Evolutionary conservation across 2,797 vertebrate genomes (phyloP).

Genomic region (Protosalanx chinensis): DNA sequence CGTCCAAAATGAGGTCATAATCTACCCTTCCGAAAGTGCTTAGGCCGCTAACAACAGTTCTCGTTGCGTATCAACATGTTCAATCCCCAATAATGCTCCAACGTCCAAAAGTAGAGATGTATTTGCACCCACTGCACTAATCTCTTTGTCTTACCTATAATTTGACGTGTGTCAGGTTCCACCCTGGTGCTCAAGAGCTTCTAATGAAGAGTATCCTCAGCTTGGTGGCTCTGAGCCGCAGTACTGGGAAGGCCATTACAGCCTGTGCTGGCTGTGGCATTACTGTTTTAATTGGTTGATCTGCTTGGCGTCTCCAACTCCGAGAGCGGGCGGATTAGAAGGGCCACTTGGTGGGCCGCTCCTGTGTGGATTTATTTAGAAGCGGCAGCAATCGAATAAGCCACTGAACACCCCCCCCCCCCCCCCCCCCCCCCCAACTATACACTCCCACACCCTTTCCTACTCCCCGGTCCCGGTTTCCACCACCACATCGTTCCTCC

Average conservation of each 20-base stretch:
- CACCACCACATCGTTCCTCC: neutral
- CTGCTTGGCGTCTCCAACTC: conserved; percentile 73
- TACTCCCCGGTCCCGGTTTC: neutral
- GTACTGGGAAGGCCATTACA: conserved; percentile 60
- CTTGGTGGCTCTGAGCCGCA: conserved; percentile 26
- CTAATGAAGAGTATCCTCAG: conserved; percentile 64
- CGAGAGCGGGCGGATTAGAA: conserved; percentile 60
- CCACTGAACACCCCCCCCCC: conserved; percentile 31
- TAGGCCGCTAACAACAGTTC: conserved; percentile 45
- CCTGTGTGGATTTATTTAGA: conserved; percentile 65
- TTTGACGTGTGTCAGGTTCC: conserved; percentile 64
- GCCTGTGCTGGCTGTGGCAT: conserved; percentile 52
- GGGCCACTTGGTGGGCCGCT: conserved; percentile 59
- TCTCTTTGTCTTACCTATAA: conserved; percentile 56
- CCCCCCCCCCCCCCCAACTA: conserved; percentile 2
- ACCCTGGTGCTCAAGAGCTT: conserved; percentile 57
- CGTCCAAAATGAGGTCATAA: conserved; percentile 61
- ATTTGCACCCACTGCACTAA: conserved; percentile 57
- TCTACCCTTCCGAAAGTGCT: conserved; percentile 72
- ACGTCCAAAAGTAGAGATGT: conserved; percentile 55
- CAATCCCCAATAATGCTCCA: conserved; percentile 52
- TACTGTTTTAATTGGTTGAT: conserved; percentile 75
- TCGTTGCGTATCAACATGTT: conserved; percentile 35
- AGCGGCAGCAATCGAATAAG: conserved; percentile 54
- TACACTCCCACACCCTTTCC: neutral